Evolutionary conservation across 2,888 invertebrate species (phyloP).

Genomic region (Dusona sp.): DNA sequence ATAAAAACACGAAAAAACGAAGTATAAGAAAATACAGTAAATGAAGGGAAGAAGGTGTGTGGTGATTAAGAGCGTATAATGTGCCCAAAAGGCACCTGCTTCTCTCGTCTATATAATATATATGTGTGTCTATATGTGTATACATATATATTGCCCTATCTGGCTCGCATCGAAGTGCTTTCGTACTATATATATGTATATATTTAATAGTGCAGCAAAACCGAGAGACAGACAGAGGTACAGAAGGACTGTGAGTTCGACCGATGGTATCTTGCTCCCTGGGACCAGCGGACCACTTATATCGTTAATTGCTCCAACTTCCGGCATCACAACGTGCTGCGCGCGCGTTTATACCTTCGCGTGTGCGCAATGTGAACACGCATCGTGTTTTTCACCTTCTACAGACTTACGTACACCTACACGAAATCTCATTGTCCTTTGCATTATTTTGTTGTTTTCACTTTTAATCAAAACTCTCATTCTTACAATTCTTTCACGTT

Average conservation of each 20-base stretch:
- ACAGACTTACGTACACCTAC: slow-evolving; percentile 1
- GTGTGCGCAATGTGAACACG: slow-evolving; percentile 72
- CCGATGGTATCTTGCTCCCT: slow-evolving; percentile 81
- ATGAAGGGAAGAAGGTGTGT: slow-evolving; percentile 65
- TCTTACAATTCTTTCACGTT: neutral
- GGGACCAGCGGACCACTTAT: slow-evolving; percentile 84
- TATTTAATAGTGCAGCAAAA: slow-evolving; percentile 38
- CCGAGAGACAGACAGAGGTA: slow-evolving; percentile 76
- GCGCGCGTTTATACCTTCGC: slow-evolving; percentile 76
- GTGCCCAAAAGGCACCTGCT: slow-evolving; percentile 83
- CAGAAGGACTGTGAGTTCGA: slow-evolving; percentile 76
- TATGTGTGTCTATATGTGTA: neutral
- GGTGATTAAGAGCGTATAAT: slow-evolving; percentile 82
- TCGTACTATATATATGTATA: slow-evolving; percentile 36
- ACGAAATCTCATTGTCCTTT: slow-evolving; percentile 44
- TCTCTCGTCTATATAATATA: slow-evolving; percentile 63
- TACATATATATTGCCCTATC: slow-evolving; percentile 74
- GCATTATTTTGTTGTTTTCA: neutral
- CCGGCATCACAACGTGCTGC: slow-evolving; percentile 72
- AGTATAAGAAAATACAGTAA: slow-evolving; percentile 54
- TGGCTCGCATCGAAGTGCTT: slow-evolving; percentile 76
- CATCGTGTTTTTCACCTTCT: slow-evolving; percentile 50
- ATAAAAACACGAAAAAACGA: slow-evolving; percentile 32
- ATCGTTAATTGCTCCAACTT: slow-evolving; percentile 85
- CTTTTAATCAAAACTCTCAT: neutral